phyloP scores from a whole-genome alignment of 2,888 invertebrate species.

The Phlogophora meticulosa region DNA sequence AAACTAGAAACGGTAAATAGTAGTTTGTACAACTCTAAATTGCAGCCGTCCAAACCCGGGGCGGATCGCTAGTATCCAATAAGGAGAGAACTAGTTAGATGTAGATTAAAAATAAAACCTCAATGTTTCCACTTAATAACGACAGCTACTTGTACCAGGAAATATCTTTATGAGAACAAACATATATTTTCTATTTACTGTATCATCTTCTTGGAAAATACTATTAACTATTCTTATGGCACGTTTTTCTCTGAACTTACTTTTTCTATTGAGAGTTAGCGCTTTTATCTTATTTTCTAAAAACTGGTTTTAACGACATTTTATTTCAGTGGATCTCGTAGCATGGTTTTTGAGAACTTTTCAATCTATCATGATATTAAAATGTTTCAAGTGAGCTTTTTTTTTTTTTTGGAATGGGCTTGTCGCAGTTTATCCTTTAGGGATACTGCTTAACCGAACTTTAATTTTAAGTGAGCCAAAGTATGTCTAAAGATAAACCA shows the following conservation, averaged over 20 bases:
- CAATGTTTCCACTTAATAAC: neutral
- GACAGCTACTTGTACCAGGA: neutral
- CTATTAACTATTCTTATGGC: neutral
- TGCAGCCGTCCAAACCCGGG: too few relatives aligned
- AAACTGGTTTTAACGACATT: neutral
- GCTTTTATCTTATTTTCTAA: constrained; percentile 1
- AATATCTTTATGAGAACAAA: neutral
- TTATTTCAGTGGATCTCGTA: neutral
- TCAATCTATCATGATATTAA: neutral
- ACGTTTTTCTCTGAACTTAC: neutral
- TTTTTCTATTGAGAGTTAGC: neutral
- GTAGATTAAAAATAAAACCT: neutral
- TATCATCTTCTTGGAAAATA: neutral
- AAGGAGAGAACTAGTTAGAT: too few relatives aligned
- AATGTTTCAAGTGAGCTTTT: too few relatives aligned
- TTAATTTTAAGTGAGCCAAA: too few relatives aligned
- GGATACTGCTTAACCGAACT: too few relatives aligned
- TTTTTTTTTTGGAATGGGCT: too few relatives aligned
- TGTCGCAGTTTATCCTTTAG: too few relatives aligned
- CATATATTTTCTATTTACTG: neutral
- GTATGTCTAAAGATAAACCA: too few relatives aligned
- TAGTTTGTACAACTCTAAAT: too few relatives aligned
- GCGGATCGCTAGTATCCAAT: too few relatives aligned
- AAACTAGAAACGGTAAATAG: too few relatives aligned
- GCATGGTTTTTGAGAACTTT: neutral